phyloP scores from a whole-genome alignment of 1,140 invertebrate genomes.

The Helicoverpa armigera region DNA sequence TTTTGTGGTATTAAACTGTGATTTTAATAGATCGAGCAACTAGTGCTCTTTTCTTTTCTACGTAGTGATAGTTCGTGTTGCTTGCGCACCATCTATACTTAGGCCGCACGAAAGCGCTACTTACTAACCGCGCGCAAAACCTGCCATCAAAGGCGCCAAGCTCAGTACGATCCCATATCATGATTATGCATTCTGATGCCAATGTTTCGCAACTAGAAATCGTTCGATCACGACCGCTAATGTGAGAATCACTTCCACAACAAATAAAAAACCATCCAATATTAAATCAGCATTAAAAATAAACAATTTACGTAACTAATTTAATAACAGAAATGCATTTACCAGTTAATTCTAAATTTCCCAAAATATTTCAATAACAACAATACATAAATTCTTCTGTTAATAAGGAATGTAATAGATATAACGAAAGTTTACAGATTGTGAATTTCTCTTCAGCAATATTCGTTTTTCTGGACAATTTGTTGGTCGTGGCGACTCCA shows the following conservation, averaged over 20 bases:
- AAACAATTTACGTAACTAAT: not conserved
- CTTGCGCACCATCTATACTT: slow-evolving; percentile 12
- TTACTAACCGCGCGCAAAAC: slow-evolving; percentile 26
- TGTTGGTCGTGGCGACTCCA: not conserved
- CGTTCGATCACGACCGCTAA: slow-evolving; percentile 16
- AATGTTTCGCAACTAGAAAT: slow-evolving; percentile 15
- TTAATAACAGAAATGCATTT: not conserved
- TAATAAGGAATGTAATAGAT: slow-evolving; percentile 7
- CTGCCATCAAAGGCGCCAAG: slow-evolving; percentile 34
- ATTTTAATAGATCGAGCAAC: no score
- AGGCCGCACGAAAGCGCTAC: slow-evolving; percentile 26
- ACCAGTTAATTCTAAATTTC: not conserved
- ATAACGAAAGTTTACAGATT: slow-evolving; percentile 4
- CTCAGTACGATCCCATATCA: slow-evolving; percentile 10
- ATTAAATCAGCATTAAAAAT: not conserved
- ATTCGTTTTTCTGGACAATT: slow-evolving; percentile 28
- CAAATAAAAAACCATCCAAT: not conserved
- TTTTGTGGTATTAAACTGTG: no score
- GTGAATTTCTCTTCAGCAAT: slow-evolving; percentile 26
- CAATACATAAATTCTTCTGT: not conserved
- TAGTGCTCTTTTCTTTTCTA: no score
- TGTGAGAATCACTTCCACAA: not conserved
- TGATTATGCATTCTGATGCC: slow-evolving; percentile 28
- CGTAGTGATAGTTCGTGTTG: not conserved
- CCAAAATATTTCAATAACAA: not conserved